These are phyloP conservation scores for Noctua janthe DNA, from an alignment of 2,888 invertebrate species.

Conservation along the genomic window DNA sequence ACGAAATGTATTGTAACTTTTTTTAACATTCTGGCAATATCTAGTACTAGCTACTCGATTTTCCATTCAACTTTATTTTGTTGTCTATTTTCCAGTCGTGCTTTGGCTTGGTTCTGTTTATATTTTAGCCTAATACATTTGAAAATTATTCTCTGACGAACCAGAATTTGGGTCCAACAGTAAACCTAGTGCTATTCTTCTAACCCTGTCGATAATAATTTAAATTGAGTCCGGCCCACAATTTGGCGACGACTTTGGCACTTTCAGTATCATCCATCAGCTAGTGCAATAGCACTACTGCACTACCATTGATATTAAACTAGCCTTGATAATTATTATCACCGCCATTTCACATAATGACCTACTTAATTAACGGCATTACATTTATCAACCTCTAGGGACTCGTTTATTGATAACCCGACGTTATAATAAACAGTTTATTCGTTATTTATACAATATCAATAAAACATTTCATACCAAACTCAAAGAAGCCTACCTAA, in stretches of 20 bases:
- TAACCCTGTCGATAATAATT: too few relatives aligned
- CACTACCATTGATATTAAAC: too few relatives aligned
- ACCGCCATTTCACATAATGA: background rate
- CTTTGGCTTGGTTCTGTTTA: background rate
- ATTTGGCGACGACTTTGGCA: too few relatives aligned
- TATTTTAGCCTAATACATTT: background rate
- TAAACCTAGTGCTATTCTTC: background rate
- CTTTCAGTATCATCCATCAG: too few relatives aligned
- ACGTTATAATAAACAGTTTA: background rate
- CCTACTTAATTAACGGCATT: background rate
- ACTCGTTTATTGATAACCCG: background rate
- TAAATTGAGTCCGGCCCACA: too few relatives aligned
- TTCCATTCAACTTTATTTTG: background rate
- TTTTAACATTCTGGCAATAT: background rate
- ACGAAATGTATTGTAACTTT: background rate
- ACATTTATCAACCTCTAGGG: background rate
- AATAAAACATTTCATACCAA: conserved; percentile 14
- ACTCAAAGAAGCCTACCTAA: background rate
- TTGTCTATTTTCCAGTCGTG: background rate
- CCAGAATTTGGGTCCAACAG: background rate
- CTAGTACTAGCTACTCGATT: background rate
- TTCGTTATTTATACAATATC: background rate
- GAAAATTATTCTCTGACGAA: background rate
- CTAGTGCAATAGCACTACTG: too few relatives aligned
- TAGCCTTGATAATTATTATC: background rate